These are phyloP conservation scores for Harlomillsia oculata DNA, from an alignment of 1,140 invertebrate genomes.

Conservation along the genomic window DNA sequence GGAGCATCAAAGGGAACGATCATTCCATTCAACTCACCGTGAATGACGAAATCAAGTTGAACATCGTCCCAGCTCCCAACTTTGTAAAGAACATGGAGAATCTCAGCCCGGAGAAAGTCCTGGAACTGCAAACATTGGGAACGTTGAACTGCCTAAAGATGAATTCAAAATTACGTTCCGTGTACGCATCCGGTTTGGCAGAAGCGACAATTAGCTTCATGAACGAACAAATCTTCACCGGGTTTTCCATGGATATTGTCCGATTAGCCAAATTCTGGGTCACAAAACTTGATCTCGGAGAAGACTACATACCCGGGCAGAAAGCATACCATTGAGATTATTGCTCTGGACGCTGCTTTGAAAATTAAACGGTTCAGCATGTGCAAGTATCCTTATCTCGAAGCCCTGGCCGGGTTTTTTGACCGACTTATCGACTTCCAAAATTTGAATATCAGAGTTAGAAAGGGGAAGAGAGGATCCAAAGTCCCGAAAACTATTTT, in stretches of 20 bases:
- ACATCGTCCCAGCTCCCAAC: background rate
- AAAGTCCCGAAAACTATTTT: background rate
- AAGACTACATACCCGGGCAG: background rate
- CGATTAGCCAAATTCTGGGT: constrained; percentile 1
- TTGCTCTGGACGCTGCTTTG: background rate
- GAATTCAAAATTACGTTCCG: background rate
- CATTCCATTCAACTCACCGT: background rate
- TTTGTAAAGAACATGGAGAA: background rate
- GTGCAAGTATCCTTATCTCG: no score
- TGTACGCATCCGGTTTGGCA: background rate
- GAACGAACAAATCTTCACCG: background rate
- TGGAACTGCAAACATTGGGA: background rate
- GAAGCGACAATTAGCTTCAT: background rate
- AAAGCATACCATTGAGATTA: background rate
- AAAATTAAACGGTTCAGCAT: background rate
- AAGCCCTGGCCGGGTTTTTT: background rate
- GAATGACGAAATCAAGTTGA: no score
- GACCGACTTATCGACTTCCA: background rate
- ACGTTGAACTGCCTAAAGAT: background rate
- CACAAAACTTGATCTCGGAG: background rate
- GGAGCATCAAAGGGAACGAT: background rate
- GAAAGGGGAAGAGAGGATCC: background rate
- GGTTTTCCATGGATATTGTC: background rate
- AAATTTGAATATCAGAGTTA: background rate
- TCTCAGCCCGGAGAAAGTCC: background rate